Conservation (phyloP, 2,113 vertebrate genomes). For the Callocephalon fimbriatum region DNA sequence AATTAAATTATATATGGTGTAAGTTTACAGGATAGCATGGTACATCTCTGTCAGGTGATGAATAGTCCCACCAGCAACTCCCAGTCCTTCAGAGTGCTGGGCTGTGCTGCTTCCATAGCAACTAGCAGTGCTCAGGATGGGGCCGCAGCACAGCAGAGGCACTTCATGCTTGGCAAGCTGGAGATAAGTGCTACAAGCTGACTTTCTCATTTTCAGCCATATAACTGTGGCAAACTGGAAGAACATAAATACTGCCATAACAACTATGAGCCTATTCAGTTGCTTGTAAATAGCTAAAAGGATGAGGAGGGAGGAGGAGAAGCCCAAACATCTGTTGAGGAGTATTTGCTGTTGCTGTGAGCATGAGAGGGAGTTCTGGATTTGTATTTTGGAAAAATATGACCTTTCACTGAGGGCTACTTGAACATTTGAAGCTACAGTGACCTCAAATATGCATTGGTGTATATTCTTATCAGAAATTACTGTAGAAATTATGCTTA, state of each 20-base stretch:
- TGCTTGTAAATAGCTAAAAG: not conserved
- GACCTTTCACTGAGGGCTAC: conserved; percentile 63
- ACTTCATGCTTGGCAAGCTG: not conserved
- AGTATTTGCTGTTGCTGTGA: not conserved
- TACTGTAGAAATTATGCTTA: not conserved
- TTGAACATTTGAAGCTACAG: conserved; percentile 55
- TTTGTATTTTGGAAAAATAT: conserved; percentile 28
- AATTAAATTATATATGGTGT: rapidly evolving
- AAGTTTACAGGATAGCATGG: not conserved
- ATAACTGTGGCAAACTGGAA: not conserved
- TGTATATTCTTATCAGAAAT: conserved; percentile 28
- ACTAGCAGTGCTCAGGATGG: not conserved
- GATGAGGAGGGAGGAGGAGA: not conserved
- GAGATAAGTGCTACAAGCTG: not conserved
- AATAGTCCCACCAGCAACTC: not conserved
- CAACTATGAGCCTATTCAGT: not conserved
- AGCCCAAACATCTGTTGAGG: not conserved
- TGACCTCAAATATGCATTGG: conserved; percentile 15
- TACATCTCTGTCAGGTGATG: not conserved
- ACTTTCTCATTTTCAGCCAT: not conserved
- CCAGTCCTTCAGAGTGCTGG: not conserved
- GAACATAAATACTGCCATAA: not conserved
- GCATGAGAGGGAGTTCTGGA: not conserved
- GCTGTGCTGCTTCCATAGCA: not conserved
- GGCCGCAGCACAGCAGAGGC: rapidly evolving